Conservation (phyloP, 2,797 vertebrate species). For the Pempheris klunzingeri region DNA sequence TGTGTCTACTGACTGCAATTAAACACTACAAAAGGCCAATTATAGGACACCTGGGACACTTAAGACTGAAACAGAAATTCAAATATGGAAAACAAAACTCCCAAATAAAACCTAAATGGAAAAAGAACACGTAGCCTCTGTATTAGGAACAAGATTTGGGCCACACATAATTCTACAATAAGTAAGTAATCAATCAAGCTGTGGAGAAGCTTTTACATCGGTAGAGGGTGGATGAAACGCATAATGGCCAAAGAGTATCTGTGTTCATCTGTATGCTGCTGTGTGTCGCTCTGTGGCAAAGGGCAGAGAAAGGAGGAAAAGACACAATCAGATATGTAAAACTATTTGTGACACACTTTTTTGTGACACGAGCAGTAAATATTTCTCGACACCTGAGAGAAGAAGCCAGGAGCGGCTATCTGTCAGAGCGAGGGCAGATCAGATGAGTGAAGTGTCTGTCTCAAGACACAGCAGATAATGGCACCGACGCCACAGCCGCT, state of each 20-base stretch:
- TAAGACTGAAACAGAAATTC: background rate
- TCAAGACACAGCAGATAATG: conserved; percentile 70
- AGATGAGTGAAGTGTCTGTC: conserved; percentile 52
- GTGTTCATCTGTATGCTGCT: background rate
- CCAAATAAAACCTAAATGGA: background rate
- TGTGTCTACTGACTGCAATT: background rate
- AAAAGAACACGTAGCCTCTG: too few species aligned
- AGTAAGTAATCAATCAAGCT: background rate
- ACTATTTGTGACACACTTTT: conserved; percentile 53
- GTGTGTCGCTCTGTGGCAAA: conserved; percentile 20
- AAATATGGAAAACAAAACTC: background rate
- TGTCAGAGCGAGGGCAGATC: conserved; percentile 41
- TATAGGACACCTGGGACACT: background rate
- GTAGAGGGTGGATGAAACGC: background rate
- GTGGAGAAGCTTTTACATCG: background rate
- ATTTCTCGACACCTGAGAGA: conserved; percentile 48
- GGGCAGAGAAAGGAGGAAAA: background rate
- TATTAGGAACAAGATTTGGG: background rate
- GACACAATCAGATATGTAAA: conserved; percentile 21
- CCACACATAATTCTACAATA: background rate
- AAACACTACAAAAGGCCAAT: background rate
- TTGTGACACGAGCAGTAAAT: conserved; percentile 34
- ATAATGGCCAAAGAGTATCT: background rate
- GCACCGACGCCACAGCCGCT: conserved; percentile 51
- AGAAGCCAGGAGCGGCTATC: conserved; percentile 10